phyloP scores from a whole-genome alignment of 2,888 invertebrate species.

The Oligia strigilis region DNA sequence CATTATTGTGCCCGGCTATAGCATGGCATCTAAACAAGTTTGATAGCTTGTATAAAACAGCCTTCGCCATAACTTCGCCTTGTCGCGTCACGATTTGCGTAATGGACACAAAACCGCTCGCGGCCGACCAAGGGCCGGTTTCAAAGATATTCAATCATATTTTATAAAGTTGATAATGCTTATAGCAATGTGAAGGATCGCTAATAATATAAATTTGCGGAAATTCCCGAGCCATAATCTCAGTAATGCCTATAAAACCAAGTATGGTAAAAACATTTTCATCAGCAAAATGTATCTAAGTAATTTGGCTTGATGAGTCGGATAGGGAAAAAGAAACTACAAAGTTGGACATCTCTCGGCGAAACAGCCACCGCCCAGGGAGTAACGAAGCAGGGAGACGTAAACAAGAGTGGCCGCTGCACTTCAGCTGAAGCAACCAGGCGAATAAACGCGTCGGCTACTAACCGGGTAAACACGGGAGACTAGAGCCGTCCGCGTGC shows the following conservation, averaged over 20 bases:
- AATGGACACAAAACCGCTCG: conserved; percentile 70
- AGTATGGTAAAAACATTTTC: conserved; percentile 42
- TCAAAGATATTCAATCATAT: conserved; percentile 71
- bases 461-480: conserved; percentile 76
- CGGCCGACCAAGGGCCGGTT: conserved; percentile 66
- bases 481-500: conserved; percentile 64
- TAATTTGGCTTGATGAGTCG: conserved; percentile 64
- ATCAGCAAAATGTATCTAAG: conserved; percentile 32
- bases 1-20: conserved; percentile 50
- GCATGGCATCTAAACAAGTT: conserved; percentile 62
- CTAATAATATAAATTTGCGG: conserved; percentile 51
- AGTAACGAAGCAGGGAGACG: conserved; percentile 76
- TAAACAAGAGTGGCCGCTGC: conserved; percentile 82
- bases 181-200: conserved; percentile 55
- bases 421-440: conserved; percentile 79
- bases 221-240: conserved; percentile 36
- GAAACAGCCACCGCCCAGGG: conserved; percentile 64
- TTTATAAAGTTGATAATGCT: conserved; percentile 67
- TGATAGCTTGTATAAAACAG: conserved; percentile 61
- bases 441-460: conserved; percentile 79
- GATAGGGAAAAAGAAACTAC: conserved; percentile 64
- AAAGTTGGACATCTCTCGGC: conserved; percentile 67
- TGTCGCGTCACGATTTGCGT: conserved; percentile 74
- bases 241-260: conserved; percentile 15
- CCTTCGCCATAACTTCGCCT: conserved; percentile 66